These are phyloP conservation scores for Synchiropus splendidus DNA, from an alignment of 2,113 vertebrate species.

Conservation along the genomic window DNA sequence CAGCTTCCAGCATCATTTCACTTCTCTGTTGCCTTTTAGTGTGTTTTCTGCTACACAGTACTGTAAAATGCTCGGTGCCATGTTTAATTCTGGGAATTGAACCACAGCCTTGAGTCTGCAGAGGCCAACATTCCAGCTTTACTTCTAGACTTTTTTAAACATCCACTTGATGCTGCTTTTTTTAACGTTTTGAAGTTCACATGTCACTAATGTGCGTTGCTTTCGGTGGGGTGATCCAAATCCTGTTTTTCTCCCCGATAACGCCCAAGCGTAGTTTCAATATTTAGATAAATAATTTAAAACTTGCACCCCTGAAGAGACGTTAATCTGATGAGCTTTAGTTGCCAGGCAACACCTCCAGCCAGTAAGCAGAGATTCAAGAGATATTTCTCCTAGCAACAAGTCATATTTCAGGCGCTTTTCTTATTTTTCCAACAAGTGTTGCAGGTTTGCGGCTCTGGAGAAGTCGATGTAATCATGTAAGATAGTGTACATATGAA, in stretches of 20 bases:
- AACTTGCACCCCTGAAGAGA: constrained; percentile 5
- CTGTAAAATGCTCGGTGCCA: background rate
- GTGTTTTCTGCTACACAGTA: background rate
- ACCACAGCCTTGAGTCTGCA: background rate
- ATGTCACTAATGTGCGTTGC: background rate
- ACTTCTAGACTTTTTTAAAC: too few relatives aligned
- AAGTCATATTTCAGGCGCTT: constrained; percentile 7
- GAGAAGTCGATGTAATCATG: constrained; percentile 13
- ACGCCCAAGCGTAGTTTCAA: background rate
- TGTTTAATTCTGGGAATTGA: background rate
- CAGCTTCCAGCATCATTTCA: background rate
- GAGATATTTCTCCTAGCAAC: constrained; percentile 14
- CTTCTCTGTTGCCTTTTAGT: constrained; percentile 3
- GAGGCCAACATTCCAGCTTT: too few relatives aligned
- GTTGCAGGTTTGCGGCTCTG: constrained; percentile 19
- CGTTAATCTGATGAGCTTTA: constrained; percentile 17
- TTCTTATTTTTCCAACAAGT: background rate
- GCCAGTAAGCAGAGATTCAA: constrained; percentile 4
- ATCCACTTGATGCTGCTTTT: background rate
- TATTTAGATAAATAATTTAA: constrained; percentile 1
- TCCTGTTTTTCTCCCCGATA: background rate
- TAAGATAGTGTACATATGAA: constrained; percentile 44
- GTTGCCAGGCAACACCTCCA: constrained; percentile 40
- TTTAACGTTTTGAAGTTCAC: background rate
- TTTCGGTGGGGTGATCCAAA: background rate